A percentile compares a stretch with the other conserved stretches of the same genome.
These are phyloP conservation scores for Scrobipalpa costella DNA, from an alignment of 2,888 invertebrate species.

Conservation along the genomic window DNA sequence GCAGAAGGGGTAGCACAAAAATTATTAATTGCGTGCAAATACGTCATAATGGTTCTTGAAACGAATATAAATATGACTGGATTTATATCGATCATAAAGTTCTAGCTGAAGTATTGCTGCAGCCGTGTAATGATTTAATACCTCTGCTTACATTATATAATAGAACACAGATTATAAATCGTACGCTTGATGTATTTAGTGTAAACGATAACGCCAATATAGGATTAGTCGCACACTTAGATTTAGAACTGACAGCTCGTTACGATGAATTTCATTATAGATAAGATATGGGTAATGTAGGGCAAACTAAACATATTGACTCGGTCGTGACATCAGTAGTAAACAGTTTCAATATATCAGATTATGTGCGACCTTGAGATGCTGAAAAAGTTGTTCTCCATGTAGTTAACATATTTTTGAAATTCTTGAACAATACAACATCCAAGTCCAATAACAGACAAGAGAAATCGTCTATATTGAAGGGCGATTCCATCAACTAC, in stretches of 20 bases:
- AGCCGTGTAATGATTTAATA: slow-evolving; percentile 26
- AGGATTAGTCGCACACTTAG: slow-evolving; percentile 14
- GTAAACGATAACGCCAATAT: slow-evolving; percentile 14
- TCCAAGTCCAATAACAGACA: no score
- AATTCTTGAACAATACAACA: no score
- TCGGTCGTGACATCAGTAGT: neutral
- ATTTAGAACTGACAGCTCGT: slow-evolving; percentile 20
- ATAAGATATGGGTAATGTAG: slow-evolving; percentile 12
- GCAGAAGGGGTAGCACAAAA: slow-evolving; percentile 11
- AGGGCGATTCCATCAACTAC: slow-evolving; percentile 39
- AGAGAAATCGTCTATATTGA: slow-evolving; percentile 35
- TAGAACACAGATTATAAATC: slow-evolving; percentile 22
- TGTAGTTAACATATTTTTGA: neutral
- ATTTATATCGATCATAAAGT: slow-evolving; percentile 26
- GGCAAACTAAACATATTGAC: neutral
- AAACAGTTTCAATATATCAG: neutral
- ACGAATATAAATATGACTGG: slow-evolving; percentile 23
- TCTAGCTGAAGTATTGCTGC: slow-evolving; percentile 28
- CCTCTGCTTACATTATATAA: slow-evolving; percentile 24
- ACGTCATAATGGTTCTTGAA: slow-evolving; percentile 17
- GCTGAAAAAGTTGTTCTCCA: neutral
- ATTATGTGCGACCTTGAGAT: neutral
- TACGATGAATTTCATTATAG: slow-evolving; percentile 17
- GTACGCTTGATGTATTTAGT: slow-evolving; percentile 21
- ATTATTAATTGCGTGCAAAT: slow-evolving; percentile 23